These are phyloP conservation scores for Cheilosia soror DNA, from an alignment of 2,888 invertebrate genomes.

Conservation along the genomic window DNA sequence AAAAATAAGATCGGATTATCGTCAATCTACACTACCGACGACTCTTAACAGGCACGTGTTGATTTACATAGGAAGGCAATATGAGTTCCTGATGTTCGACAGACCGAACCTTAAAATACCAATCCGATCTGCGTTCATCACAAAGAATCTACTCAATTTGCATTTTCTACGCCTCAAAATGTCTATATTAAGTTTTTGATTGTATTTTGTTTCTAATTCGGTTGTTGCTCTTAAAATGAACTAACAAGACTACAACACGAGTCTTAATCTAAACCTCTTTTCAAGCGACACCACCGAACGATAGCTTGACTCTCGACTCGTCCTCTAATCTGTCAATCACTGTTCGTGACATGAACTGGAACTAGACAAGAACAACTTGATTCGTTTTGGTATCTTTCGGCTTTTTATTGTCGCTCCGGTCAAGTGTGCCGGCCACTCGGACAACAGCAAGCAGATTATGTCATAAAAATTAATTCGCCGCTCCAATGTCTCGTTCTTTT, in stretches of 20 bases:
- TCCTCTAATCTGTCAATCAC: neutral
- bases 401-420: constrained; percentile 10
- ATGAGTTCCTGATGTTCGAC: neutral
- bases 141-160: no score
- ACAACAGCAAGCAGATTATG: neutral
- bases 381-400: neutral
- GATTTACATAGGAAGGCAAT: neutral
- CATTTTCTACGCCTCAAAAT: no score
- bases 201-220: no score
- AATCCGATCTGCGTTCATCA: no score
- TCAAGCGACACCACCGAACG: no score
- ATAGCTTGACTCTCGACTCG: neutral
- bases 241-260: no score
- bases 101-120: no score
- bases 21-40: neutral
- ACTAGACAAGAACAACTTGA: neutral
- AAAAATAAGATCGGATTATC: neutral
- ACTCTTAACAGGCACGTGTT: neutral
- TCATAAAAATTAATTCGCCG: no score
- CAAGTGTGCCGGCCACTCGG: neutral
- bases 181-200: no score
- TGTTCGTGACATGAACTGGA: neutral
- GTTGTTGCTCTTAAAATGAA: no score
- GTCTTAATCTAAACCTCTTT: no score
- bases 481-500: no score